phyloP scores from a whole-genome alignment of 2,113 vertebrate species.

The Phrynosoma platyrhinos region DNA sequence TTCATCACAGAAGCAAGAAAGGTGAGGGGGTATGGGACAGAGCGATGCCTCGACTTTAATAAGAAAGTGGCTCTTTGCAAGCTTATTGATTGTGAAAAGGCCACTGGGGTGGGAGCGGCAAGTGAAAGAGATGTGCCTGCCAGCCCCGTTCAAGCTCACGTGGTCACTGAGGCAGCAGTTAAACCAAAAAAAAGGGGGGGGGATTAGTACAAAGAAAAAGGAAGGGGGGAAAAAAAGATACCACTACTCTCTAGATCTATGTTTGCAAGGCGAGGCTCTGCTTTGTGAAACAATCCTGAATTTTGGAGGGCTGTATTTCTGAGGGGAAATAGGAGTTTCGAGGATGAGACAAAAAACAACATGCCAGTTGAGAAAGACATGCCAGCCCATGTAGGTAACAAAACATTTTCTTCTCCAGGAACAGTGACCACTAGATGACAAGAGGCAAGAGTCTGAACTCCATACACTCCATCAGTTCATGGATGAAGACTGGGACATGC shows the following conservation, averaged over 20 bases:
- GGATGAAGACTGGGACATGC: too few relatives aligned
- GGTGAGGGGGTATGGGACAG: neutral
- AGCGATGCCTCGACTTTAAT: slow-evolving; percentile 24
- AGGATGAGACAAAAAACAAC: neutral
- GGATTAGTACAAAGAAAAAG: neutral
- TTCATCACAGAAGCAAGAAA: neutral
- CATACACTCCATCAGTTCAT: too few relatives aligned
- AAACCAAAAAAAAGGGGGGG: neutral
- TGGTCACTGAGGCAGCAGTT: slow-evolving; percentile 31
- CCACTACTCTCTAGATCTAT: neutral
- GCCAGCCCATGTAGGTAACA: too few relatives aligned
- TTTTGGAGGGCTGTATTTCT: neutral
- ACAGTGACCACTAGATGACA: neutral
- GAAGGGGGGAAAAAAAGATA: neutral
- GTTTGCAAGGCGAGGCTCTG: neutral
- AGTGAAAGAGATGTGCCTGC: neutral
- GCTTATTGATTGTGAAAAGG: slow-evolving; percentile 40
- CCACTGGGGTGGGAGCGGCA: slow-evolving; percentile 4
- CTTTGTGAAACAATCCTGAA: neutral
- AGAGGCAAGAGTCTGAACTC: neutral
- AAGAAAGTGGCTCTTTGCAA: slow-evolving; percentile 20
- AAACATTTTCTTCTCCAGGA: neutral
- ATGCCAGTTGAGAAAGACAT: neutral
- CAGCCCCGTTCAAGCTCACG: neutral
- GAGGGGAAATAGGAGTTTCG: neutral